phyloP scores from a whole-genome alignment of 1,140 invertebrate genomes.

The Elymnias hypermnestra region DNA sequence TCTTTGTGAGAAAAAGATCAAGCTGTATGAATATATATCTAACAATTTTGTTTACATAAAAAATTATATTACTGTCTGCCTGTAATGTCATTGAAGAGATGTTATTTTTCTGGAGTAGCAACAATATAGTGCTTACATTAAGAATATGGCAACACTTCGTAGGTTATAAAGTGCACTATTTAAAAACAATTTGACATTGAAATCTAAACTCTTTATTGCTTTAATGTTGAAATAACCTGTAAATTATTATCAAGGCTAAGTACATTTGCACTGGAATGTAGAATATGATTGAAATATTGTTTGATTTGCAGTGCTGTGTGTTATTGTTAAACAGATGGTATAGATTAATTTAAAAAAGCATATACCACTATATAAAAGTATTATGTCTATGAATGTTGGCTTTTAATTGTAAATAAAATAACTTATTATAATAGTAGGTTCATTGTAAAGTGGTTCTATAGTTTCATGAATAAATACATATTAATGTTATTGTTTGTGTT shows the following conservation, averaged over 20 bases:
- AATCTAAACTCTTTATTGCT: background rate
- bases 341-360: background rate
- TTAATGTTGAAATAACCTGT: background rate
- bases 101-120: conserved; percentile 2
- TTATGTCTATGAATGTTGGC: conserved; percentile 28
- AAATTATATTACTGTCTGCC: no score
- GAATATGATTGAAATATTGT: background rate
- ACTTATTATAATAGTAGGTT: conserved; percentile 45
- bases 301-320: background rate
- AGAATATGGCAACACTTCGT: background rate
- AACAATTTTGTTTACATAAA: no score
- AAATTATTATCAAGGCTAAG: background rate
- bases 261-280: background rate
- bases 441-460: conserved; percentile 44
- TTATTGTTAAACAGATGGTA: background rate
- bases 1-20: no score
- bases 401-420: conserved; percentile 48
- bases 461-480: conserved; percentile 59
- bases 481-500: conserved; percentile 45
- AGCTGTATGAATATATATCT: no score
- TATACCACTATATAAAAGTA: conserved; percentile 16
- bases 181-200: background rate
- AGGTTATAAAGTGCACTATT: background rate
- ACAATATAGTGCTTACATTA: background rate
- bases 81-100: background rate